Evolutionary conservation across 2,113 vertebrate species (phyloP).

Genomic region (Formicarius rufipectus): DNA sequence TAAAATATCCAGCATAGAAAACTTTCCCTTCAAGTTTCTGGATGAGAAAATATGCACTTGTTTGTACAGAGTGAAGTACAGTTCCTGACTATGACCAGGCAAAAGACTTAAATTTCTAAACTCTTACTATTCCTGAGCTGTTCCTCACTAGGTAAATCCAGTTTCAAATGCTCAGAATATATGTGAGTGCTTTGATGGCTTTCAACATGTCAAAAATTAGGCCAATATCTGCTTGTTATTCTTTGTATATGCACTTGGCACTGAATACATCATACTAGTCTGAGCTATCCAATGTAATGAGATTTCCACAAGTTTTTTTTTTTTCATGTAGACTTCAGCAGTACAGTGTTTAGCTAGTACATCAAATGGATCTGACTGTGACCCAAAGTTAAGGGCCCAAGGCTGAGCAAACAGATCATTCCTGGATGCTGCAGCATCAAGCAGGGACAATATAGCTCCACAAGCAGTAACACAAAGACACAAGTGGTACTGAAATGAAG

Average conservation of each 20-base stretch:
- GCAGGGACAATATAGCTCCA: not conserved
- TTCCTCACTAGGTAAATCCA: not conserved
- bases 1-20: not conserved
- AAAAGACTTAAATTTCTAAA: not conserved
- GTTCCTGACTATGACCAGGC: not conserved
- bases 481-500: not conserved
- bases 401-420: not conserved
- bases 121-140: not conserved
- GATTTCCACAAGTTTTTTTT: slow-evolving; percentile 17
- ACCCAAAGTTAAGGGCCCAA: not conserved
- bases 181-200: not conserved
- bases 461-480: not conserved
- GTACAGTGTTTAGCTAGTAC: not conserved
- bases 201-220: not conserved
- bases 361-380: slow-evolving; percentile 17
- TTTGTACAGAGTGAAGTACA: not conserved
- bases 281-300: not conserved
- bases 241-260: not conserved
- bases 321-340: slow-evolving; percentile 3
- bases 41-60: not conserved
- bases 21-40: not conserved
- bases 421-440: not conserved
- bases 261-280: not conserved
- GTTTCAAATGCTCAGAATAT: not conserved
- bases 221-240: not conserved